A percentile compares a stretch with the other conserved stretches of the same genome.
phyloP scores from a whole-genome alignment of 37 sponge, comb jelly and placozoan species.

The Beroe ovata region DNA sequence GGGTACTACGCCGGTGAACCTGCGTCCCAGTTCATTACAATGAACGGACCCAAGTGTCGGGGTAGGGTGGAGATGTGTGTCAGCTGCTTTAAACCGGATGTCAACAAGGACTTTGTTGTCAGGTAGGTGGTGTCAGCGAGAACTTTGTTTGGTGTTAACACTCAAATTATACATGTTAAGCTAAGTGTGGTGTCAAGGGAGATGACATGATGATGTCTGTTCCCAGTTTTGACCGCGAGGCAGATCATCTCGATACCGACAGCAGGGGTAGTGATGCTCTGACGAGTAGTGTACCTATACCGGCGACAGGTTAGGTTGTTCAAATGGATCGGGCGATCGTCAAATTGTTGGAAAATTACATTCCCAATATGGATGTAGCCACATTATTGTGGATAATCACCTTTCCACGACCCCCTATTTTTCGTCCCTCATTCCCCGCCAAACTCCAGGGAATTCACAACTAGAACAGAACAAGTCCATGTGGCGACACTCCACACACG shows the following conservation, averaged over 20 bases:
- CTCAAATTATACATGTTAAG: too few species aligned
- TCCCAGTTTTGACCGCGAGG: slow-evolving; percentile 58
- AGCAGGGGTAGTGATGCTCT: not conserved
- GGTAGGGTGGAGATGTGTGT: slow-evolving; percentile 63
- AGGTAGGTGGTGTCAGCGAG: not conserved
- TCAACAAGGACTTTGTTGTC: slow-evolving; percentile 64
- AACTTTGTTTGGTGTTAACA: not conserved
- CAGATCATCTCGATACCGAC: slow-evolving; percentile 52
- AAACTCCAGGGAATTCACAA: too few species aligned
- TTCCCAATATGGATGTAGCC: too few species aligned
- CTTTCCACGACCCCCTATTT: too few species aligned
- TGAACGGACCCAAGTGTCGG: slow-evolving; percentile 64
- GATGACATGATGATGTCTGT: too few species aligned
- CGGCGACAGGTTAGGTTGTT: not conserved
- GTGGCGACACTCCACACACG: not conserved
- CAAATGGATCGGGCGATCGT: too few species aligned
- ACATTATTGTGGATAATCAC: too few species aligned
- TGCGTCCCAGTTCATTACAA: slow-evolving; percentile 40
- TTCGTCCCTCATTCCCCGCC: too few species aligned
- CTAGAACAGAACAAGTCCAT: not conserved
- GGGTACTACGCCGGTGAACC: slow-evolving; percentile 57
- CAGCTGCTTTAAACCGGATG: slow-evolving; percentile 48
- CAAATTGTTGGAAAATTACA: too few species aligned
- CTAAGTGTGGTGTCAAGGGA: too few species aligned
- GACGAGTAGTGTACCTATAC: not conserved